Percentiles rank a stretch among this genome's conserved stretches.
Evolutionary conservation across 2,113 vertebrate genomes (phyloP).

Genomic region (Petrocephalus microphthalmus): DNA sequence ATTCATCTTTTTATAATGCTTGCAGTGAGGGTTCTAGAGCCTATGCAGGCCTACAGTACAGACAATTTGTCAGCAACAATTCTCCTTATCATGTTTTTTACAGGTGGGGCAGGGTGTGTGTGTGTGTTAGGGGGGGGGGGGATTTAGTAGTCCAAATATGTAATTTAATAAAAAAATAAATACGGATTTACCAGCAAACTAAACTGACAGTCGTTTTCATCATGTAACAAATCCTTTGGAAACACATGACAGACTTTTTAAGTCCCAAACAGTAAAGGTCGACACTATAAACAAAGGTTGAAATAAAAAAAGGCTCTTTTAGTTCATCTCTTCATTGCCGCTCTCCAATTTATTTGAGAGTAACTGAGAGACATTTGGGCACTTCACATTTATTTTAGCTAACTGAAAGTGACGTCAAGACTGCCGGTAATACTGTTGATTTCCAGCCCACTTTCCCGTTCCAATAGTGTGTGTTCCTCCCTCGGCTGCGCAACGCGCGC

Average conservation of each 20-base stretch:
- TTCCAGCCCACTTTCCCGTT: conserved; percentile 80
- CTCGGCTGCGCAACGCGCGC: conserved; percentile 8
- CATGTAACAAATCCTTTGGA: not conserved
- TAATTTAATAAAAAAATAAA: not conserved
- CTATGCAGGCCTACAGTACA: not conserved
- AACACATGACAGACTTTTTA: not conserved
- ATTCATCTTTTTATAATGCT: not conserved
- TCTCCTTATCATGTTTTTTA: not conserved
- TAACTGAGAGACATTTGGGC: not conserved
- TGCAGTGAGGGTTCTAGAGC: not conserved
- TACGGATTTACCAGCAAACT: not conserved
- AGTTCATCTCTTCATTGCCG: not conserved
- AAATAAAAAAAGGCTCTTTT: not conserved
- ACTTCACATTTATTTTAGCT: conserved; percentile 46
- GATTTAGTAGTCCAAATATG: no score
- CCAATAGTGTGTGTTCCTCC: conserved; percentile 41
- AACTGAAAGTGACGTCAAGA: conserved; percentile 71
- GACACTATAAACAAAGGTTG: not conserved
- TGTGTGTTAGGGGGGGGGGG: not conserved
- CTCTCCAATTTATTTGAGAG: not conserved
- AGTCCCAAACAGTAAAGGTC: not conserved
- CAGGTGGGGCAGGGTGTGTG: no score
- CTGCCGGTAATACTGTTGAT: conserved; percentile 96
- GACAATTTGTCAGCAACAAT: not conserved
- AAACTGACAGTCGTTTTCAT: not conserved